These are phyloP conservation scores for Hassar affinis DNA, from an alignment of 2,113 vertebrate genomes.

Conservation along the genomic window DNA sequence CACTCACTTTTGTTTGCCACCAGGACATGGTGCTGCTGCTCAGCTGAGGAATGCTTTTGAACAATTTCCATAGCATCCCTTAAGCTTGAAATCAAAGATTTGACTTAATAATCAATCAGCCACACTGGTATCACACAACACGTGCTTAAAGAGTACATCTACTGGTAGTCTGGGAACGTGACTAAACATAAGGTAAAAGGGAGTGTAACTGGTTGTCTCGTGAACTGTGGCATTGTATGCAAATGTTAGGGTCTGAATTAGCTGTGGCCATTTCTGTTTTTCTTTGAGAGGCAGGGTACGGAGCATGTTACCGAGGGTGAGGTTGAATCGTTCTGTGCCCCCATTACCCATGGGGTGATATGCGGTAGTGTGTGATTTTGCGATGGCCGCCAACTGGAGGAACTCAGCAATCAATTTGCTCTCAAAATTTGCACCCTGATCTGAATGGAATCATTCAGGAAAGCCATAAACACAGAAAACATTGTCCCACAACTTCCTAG, in stretches of 20 bases:
- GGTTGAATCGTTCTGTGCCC: background rate
- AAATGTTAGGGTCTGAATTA: background rate
- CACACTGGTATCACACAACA: no score
- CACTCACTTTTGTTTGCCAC: background rate
- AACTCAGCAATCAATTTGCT: constrained; percentile 31
- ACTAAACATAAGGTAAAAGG: background rate
- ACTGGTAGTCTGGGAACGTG: no score
- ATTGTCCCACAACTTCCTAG: constrained; percentile 1
- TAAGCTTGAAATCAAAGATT: no score
- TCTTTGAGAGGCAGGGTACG: background rate
- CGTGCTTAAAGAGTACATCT: no score
- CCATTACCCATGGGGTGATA: background rate
- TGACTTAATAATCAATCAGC: no score
- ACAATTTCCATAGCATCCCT: no score
- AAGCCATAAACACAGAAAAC: constrained; percentile 19
- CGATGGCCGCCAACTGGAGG: background rate
- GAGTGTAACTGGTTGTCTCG: background rate
- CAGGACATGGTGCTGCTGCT: background rate
- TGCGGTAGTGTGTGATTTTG: background rate
- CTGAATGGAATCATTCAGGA: constrained; percentile 9
- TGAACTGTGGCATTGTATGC: background rate
- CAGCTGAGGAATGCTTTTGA: no score
- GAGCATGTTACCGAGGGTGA: background rate
- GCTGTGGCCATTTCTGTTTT: background rate
- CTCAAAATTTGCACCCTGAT: constrained; percentile 42